Percentiles rank a stretch among this genome's conserved stretches.
Conservation (phyloP, 1,140 invertebrate genomes). For the Xylocopa sonorina region DNA sequence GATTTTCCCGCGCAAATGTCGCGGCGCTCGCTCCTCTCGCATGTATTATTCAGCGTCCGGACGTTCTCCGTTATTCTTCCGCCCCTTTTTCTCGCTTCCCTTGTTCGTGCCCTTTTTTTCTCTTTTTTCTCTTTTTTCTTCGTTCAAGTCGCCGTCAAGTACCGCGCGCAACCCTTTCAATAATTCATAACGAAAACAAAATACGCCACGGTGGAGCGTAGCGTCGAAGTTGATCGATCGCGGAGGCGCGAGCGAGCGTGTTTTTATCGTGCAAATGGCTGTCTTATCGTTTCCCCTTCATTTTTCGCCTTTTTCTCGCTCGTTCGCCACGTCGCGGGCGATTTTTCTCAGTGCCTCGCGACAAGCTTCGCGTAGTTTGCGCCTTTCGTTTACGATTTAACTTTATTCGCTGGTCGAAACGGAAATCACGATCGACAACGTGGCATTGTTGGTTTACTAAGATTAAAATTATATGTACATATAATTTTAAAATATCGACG, state of each 20-base stretch:
- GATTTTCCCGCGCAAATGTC: background rate
- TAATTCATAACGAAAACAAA: constrained; percentile 64
- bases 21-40: background rate
- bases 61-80: constrained; percentile 30
- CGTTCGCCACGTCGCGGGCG: too few species aligned
- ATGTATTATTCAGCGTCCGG: constrained; percentile 53
- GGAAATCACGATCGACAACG: too few species aligned
- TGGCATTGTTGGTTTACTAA: too few species aligned
- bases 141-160: constrained; percentile 37
- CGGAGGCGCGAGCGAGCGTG: background rate
- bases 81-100: too few species aligned
- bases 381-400: background rate
- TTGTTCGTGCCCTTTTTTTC: background rate
- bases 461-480: too few species aligned
- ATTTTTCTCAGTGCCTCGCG: too few species aligned
- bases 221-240: constrained; percentile 46
- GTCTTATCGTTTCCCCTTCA: constrained; percentile 10
- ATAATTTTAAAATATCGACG: too few species aligned
- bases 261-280: too few species aligned
- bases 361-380: too few species aligned
- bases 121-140: background rate
- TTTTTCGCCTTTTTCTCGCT: background rate
- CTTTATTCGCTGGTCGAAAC: too few species aligned
- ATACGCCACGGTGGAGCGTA: background rate
- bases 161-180: constrained; percentile 46